Conservation (phyloP, 2,888 invertebrate species). For the Plusia festucae region DNA sequence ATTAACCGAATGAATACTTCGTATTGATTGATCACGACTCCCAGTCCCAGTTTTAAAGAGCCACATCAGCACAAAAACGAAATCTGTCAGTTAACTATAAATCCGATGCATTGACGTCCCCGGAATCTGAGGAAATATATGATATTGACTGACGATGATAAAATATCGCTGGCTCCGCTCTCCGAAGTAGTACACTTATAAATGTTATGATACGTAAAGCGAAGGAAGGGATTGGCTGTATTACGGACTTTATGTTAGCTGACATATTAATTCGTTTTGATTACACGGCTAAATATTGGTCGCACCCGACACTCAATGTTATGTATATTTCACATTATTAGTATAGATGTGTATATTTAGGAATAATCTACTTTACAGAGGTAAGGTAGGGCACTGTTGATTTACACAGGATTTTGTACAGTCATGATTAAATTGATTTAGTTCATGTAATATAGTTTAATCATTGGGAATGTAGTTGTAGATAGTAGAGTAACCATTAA, state of each 20-base stretch:
- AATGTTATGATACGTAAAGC: conserved; percentile 45
- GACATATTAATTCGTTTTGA: conserved; percentile 45
- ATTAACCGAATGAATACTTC: conserved; percentile 1
- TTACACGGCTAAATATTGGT: conserved; percentile 41
- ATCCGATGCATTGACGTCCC: conserved; percentile 26
- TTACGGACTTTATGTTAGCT: conserved; percentile 37
- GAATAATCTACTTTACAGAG: not conserved
- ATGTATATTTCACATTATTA: conserved; percentile 25
- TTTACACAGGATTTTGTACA: conserved; percentile 1
- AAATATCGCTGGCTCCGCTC: conserved; percentile 37
- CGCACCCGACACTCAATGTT: conserved; percentile 8
- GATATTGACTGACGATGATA: conserved; percentile 36
- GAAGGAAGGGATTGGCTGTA: conserved; percentile 36
- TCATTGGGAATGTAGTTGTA: not conserved
- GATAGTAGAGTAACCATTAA: no score
- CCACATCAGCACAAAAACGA: conserved; percentile 14
- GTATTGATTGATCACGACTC: conserved; percentile 3
- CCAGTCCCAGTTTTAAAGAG: conserved; percentile 11
- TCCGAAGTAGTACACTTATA: conserved; percentile 40
- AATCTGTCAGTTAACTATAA: conserved; percentile 27
- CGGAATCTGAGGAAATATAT: conserved; percentile 33
- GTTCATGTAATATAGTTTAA: not conserved
- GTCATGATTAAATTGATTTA: not conserved
- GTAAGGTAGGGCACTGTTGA: not conserved
- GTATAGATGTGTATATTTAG: conserved; percentile 13